Evolutionary conservation across 1,140 invertebrate genomes (phyloP).

Genomic region (Macrotrachela quadricornifera): DNA sequence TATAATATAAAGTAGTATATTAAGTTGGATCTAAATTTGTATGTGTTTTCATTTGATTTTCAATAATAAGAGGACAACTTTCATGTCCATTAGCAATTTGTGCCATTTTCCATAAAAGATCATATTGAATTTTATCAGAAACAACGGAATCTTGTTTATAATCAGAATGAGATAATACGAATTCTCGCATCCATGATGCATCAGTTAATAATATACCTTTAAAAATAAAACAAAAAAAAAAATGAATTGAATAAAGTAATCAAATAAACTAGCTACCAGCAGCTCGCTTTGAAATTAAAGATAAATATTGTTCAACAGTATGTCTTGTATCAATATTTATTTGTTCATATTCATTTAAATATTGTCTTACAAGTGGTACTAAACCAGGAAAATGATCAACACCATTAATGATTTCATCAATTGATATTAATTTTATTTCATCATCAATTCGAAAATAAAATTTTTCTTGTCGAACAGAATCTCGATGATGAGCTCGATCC

Average conservation of each 20-base stretch:
- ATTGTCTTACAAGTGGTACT: constrained; percentile 73
- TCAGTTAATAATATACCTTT: constrained; percentile 21
- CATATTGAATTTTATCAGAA: constrained; percentile 69
- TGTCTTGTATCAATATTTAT: constrained; percentile 78
- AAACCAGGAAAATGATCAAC: constrained; percentile 68
- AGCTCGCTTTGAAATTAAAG: constrained; percentile 69
- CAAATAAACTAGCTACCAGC: constrained; percentile 21
- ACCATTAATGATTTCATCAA: constrained; percentile 92
- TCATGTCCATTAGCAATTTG: constrained; percentile 5
- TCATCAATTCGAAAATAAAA: constrained; percentile 35
- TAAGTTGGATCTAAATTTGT: too few species aligned
- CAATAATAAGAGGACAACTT: background rate
- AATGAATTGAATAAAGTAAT: too few species aligned
- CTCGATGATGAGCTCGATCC: constrained; percentile 66
- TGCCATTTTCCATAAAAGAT: constrained; percentile 48
- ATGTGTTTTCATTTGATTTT: background rate
- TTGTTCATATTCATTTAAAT: constrained; percentile 52
- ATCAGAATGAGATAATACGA: constrained; percentile 62
- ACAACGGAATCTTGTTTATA: constrained; percentile 77
- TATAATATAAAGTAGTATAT: too few species aligned
- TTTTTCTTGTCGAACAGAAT: constrained; percentile 55
- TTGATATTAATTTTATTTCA: constrained; percentile 40
- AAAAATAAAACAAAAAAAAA: too few species aligned
- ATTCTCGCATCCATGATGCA: constrained; percentile 62
- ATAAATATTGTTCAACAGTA: constrained; percentile 84